phyloP scores from a whole-genome alignment of 2,888 invertebrate species.

The Dione vanillae region DNA sequence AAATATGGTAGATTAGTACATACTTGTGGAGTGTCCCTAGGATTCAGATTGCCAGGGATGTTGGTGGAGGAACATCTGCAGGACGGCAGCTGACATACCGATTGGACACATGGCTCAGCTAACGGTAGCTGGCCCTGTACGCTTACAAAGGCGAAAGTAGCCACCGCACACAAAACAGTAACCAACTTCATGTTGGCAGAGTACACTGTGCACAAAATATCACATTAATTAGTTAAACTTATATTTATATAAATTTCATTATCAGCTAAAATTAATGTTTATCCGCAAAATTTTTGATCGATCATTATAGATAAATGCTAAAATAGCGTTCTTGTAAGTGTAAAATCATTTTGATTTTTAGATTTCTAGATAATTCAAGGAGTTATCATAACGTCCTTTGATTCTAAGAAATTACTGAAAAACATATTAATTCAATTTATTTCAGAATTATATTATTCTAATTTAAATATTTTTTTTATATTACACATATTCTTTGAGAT shows the following conservation, averaged over 20 bases:
- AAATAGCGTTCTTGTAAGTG: not conserved
- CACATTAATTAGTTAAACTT: not conserved
- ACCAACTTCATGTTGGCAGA: slow-evolving; percentile 36
- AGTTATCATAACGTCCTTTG: not conserved
- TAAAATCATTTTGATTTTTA: not conserved
- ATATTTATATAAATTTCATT: slow-evolving; percentile 3
- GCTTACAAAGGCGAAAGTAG: slow-evolving; percentile 33
- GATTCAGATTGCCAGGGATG: slow-evolving; percentile 65
- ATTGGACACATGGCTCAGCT: slow-evolving; percentile 56
- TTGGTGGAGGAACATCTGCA: slow-evolving; percentile 72
- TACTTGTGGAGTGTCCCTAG: slow-evolving; percentile 33
- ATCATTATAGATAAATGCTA: not conserved
- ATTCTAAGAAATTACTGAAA: not conserved
- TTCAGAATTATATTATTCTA: no score
- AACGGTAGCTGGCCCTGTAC: slow-evolving; percentile 42
- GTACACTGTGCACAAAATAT: not conserved
- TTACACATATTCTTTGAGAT: no score
- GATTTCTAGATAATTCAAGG: not conserved
- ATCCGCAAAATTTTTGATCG: slow-evolving; percentile 2
- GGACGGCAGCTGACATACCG: slow-evolving; percentile 68
- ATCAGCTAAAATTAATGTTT: not conserved
- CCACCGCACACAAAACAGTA: slow-evolving; percentile 29
- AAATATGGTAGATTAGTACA: not conserved
- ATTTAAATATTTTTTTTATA: no score
- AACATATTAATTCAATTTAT: no score